phyloP scores from a whole-genome alignment of 2,888 invertebrate genomes.

The Trissolcus japonicus region DNA sequence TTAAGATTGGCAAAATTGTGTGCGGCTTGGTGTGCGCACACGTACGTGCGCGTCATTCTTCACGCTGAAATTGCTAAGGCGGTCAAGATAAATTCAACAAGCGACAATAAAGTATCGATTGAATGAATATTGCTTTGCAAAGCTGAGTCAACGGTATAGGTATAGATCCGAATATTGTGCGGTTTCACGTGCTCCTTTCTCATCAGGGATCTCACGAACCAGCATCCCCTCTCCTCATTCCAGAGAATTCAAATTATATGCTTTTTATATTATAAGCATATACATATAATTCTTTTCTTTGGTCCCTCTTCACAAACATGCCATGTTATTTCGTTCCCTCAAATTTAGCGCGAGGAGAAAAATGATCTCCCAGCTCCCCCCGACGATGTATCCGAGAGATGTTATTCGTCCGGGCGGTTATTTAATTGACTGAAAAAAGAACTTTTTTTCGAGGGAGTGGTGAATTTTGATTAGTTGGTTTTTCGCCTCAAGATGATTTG shows the following conservation, averaged over 20 bases:
- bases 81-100: constrained; percentile 58
- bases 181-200: constrained; percentile 38
- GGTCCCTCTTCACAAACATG: not conserved
- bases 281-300: constrained; percentile 14
- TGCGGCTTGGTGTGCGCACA: not conserved
- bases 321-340: not conserved
- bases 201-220: constrained; percentile 31
- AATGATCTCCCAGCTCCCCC: too few species aligned
- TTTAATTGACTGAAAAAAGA: too few species aligned
- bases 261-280: constrained; percentile 26
- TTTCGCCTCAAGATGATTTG: too few species aligned
- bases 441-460: too few species aligned
- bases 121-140: constrained; percentile 55
- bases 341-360: too few species aligned
- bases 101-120: constrained; percentile 57
- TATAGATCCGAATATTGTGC: constrained; percentile 17
- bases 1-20: not conserved
- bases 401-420: too few species aligned
- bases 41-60: constrained; percentile 36
- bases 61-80: constrained; percentile 54
- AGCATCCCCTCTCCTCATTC: constrained; percentile 27
- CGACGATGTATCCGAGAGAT: too few species aligned
- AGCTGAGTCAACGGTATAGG: constrained; percentile 44
- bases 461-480: too few species aligned
- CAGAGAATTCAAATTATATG: constrained; percentile 32